Percentiles rank a stretch among this genome's conserved stretches.
These are phyloP conservation scores for Lichenostomus cassidix DNA, from an alignment of 2,113 vertebrate species.

Conservation along the genomic window DNA sequence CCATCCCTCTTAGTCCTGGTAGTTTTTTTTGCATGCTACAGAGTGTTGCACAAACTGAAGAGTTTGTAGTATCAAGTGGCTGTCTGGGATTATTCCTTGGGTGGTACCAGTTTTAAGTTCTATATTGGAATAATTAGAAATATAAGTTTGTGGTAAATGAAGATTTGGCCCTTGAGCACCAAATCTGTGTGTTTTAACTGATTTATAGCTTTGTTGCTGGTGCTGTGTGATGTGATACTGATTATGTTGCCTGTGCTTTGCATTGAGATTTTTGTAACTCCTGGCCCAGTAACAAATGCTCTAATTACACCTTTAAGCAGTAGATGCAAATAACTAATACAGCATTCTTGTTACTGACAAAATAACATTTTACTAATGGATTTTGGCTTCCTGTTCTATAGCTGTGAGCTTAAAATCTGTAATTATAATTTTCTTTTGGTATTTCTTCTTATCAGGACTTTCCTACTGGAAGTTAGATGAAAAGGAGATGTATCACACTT, in stretches of 20 bases:
- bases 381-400: background rate
- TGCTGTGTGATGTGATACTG: background rate
- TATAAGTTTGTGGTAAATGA: background rate
- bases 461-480: constrained; percentile 91
- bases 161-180: background rate
- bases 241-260: background rate
- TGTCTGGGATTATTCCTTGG: background rate
- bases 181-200: background rate
- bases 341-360: background rate
- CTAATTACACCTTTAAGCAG: background rate
- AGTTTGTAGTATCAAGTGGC: background rate
- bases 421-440: background rate
- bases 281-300: background rate
- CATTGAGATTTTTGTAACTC: background rate
- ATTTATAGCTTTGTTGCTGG: background rate
- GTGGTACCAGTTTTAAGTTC: background rate
- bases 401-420: background rate
- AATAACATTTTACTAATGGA: background rate
- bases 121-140: background rate
- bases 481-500: constrained; percentile 80
- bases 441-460: constrained; percentile 73
- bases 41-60: background rate
- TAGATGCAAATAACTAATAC: background rate
- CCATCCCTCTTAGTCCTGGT: background rate
- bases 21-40: background rate